Evolutionary conservation across 2,113 vertebrate species (phyloP).

Genomic region (Bos indicus): DNA sequence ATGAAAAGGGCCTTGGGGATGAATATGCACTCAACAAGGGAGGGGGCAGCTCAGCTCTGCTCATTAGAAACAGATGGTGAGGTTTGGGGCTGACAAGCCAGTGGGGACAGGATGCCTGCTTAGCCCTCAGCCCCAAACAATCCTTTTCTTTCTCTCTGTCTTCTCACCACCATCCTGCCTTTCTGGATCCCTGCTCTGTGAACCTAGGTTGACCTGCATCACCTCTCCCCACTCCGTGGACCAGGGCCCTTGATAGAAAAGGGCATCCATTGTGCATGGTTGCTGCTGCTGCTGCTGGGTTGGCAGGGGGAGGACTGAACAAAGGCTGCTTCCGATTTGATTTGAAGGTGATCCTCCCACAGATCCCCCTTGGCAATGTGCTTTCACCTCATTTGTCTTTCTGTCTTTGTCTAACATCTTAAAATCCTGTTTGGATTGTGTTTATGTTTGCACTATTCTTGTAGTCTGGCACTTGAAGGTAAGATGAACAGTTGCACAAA

Average conservation of each 20-base stretch:
- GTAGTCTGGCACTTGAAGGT: not conserved
- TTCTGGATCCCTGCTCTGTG: not conserved
- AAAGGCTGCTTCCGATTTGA: not conserved
- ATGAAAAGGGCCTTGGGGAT: not conserved
- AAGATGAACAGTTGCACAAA: not conserved
- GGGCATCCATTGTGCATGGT: not conserved
- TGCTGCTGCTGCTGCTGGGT: not conserved
- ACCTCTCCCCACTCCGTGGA: fast-evolving
- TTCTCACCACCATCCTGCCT: not conserved
- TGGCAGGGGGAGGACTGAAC: not conserved
- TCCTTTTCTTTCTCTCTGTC: not conserved
- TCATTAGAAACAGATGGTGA: not conserved
- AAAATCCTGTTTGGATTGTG: not conserved
- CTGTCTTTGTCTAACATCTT: not conserved
- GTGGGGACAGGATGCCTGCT: not conserved
- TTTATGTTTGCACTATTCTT: not conserved
- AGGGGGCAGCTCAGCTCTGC: not conserved
- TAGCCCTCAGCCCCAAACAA: not conserved
- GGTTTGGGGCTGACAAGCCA: not conserved
- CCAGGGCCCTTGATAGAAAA: not conserved
- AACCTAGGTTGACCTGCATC: not conserved
- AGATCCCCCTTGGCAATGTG: not conserved
- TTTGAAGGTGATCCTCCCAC: not conserved
- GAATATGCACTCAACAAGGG: too few relatives aligned
- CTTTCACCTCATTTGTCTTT: not conserved